Conservation (phyloP, 2,113 vertebrate genomes). For the Furnarius figulus region DNA sequence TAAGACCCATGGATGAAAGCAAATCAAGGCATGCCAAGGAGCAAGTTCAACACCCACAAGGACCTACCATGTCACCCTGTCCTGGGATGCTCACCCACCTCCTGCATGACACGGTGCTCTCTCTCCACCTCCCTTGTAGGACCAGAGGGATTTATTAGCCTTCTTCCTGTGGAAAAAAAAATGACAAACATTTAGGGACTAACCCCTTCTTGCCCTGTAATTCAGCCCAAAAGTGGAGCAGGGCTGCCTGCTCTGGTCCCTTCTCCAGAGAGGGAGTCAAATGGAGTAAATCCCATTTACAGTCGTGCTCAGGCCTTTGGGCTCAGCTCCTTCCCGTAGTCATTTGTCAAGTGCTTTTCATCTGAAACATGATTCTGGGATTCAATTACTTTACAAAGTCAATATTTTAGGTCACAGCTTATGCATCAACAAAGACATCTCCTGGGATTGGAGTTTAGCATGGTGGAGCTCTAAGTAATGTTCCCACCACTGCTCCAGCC, state of each 20-base stretch:
- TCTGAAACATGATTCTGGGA: constrained; percentile 59
- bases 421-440: constrained; percentile 58
- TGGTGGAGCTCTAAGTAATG: constrained; percentile 21
- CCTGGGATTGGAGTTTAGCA: not conserved
- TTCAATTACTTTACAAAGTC: constrained; percentile 68
- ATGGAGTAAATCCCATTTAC: not conserved
- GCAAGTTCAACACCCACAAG: not conserved
- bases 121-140: not conserved
- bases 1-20: accelerated
- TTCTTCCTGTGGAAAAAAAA: not conserved
- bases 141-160: not conserved
- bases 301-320: not conserved
- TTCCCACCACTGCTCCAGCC: not conserved
- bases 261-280: too few relatives aligned
- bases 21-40: not conserved
- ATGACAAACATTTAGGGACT: not conserved
- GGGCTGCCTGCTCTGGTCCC: not conserved
- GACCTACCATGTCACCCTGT: accelerated
- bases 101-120: not conserved
- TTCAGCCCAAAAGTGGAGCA: not conserved
- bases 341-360: constrained; percentile 58
- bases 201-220: not conserved
- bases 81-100: not conserved
- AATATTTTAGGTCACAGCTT: constrained; percentile 67
- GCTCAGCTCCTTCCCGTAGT: not conserved